A percentile compares a stretch with the other conserved stretches of the same genome.
phyloP scores from a whole-genome alignment of 2,113 vertebrate genomes.

The Aspidoscelis tigris region DNA sequence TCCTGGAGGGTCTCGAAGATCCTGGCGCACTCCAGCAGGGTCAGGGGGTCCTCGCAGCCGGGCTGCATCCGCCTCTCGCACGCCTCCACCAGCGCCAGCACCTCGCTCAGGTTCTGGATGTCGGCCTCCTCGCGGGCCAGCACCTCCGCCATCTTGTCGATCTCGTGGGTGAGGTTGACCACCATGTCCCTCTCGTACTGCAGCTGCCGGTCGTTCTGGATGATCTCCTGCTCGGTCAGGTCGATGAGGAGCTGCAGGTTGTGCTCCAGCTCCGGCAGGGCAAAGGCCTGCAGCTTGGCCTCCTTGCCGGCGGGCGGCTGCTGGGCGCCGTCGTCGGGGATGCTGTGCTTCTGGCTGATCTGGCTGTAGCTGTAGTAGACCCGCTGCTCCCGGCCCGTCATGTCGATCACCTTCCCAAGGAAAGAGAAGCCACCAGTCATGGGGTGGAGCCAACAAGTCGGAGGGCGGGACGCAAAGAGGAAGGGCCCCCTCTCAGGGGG shows the following conservation, averaged over 20 bases:
- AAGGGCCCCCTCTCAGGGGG: background rate
- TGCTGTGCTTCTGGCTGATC: slow-evolving; percentile 94
- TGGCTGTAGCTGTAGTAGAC: slow-evolving; percentile 99
- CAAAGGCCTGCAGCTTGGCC: slow-evolving; percentile 84
- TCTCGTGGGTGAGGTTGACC: slow-evolving; percentile 89
- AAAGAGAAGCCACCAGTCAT: background rate
- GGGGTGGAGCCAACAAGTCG: accelerated
- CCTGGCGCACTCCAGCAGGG: slow-evolving; percentile 85
- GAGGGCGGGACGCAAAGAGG: no score
- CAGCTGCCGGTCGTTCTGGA: slow-evolving; percentile 93
- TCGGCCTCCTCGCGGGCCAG: slow-evolving; percentile 82
- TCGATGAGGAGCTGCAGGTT: slow-evolving; percentile 96
- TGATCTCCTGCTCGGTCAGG: slow-evolving; percentile 96
- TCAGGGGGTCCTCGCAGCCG: slow-evolving; percentile 71
- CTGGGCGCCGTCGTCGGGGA: slow-evolving; percentile 86
- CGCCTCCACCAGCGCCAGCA: slow-evolving; percentile 89
- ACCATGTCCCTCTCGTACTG: slow-evolving; percentile 95
- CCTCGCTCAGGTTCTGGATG: slow-evolving; percentile 87
- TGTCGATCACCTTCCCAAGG: slow-evolving; percentile 90
- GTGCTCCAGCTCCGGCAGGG: slow-evolving; percentile 94
- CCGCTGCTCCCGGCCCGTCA: slow-evolving; percentile 95
- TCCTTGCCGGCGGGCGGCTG: slow-evolving; percentile 72
- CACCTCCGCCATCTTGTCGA: slow-evolving; percentile 81
- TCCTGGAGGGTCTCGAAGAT: slow-evolving; percentile 92
- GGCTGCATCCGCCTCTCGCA: slow-evolving; percentile 85